Evolutionary conservation across 2,113 vertebrate genomes (phyloP), one percentile per base, ranked within the genome.

Genomic region (Herpailurus yagouaroundi): DNA sequence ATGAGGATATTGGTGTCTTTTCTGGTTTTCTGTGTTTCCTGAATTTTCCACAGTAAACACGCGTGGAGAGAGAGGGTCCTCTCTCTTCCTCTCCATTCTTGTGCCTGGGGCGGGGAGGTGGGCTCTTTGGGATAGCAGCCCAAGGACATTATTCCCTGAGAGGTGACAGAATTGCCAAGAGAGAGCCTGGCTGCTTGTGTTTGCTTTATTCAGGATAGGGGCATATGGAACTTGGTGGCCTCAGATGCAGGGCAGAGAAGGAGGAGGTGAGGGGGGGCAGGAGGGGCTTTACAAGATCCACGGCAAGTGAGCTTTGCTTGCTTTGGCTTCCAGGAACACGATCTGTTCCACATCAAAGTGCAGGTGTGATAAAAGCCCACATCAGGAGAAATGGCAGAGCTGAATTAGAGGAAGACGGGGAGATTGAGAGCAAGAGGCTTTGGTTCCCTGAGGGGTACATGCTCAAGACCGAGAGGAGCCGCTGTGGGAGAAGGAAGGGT

Each of bases 281-380:
- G 1, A 48, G 25, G 60, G 0, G 55, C 11, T 55, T 2, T 74
- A 15, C 63, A 91, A 66, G 25, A 52, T 33, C 48, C 63, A 50
- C 23, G 82, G 21, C 55, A 48, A 60, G 48, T 69, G 71, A 69
- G 4, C 38, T 90, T 50, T 77, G 36, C 52, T 77, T 80, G 21
- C 73, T 71, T 83, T 82, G 83, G 52, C 55, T 83, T 73, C 38
- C 55, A 90, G 50, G 38, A 83, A 48, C 18, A 29, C 82, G 77
- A 48, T 5, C 33, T 27, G 27, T 52, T 85, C 10, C 0, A 6
- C 0, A 0, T 36, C 57, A 33, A 19, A 25, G 55, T 27, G 25
- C 1, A 50, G 31, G 69, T 60, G 55, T 48, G 41, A 18, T 29
- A 11, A 63, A 71, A 89, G 31, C 29, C 33, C 31, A 12, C 18